Base-by-base conservation (phyloP, 1,140 invertebrate genomes). In the Lycorma delicatula region DNA sequence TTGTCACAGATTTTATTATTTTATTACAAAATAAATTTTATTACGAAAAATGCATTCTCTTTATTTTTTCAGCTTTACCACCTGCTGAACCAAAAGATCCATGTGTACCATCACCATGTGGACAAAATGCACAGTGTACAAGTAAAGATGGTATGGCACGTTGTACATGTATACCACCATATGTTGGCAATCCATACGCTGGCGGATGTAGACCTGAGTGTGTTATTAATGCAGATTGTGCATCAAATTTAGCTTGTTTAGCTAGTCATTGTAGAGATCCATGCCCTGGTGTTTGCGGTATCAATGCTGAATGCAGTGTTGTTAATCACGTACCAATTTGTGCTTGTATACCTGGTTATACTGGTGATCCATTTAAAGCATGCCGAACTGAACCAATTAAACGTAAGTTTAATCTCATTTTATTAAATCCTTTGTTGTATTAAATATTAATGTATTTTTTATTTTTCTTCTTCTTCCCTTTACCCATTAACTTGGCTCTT, bases 221-320 rank as follows among this genome's bases (percentile, higher is more conserved):
- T 71, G 77, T 86, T 1, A 78, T 83, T 44, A 87, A 85, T 67
- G 79, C 83, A 2, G 89, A 93, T 62, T 94, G 91, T 69, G 77
- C 84, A 1, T 83, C 82, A 60, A 78, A 87, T 59, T 74, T 86
- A 57, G 83, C 88, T 27, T 94, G 91, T 72, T 77, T 91, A n/a
- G 84, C 86, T 64, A 83, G 87, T 68, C 83, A 89, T 66, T 93
- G 91, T 68, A 75, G 85, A 63, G 83, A 93, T 75, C 90, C 90
- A 20, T 93, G 91, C 68, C 78, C 81, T n/a, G 87, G 88, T 13
- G 81, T 88, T 13, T 93, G 91, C 70, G 90, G 90, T 23, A 64
- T 77, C 0, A 86, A 87, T 68, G 86, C 89, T 1, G 76, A 85
- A 61, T 93, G 89, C 66, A 78, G 77, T 61, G 86, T 91, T 0